Percentiles rank a stretch among this genome's conserved stretches.
Conservation (phyloP, 2,797 vertebrate species). For the Betta splendens region DNA sequence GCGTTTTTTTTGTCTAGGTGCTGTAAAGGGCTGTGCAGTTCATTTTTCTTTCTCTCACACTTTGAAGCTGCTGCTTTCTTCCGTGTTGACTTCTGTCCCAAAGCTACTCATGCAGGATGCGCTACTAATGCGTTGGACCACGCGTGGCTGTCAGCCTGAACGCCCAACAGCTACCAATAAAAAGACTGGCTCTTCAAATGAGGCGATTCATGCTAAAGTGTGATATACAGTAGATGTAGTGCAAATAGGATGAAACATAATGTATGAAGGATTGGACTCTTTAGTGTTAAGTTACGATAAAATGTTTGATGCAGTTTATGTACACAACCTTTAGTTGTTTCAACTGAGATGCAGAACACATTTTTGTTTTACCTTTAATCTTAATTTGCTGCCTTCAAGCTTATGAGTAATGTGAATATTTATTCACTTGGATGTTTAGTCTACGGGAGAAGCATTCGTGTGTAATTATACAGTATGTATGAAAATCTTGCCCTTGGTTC, state of each 20-base stretch:
- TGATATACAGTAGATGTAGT: slow-evolving; percentile 23
- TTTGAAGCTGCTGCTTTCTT: not conserved
- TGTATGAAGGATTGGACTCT: not conserved
- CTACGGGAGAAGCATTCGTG: not conserved
- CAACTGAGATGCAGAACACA: no score
- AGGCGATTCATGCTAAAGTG: slow-evolving; percentile 9
- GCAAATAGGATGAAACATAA: not conserved
- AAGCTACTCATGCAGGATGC: slow-evolving; percentile 28
- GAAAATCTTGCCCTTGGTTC: slow-evolving; percentile 1
- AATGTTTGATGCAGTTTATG: slow-evolving; percentile 11
- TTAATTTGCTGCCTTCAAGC: no score
- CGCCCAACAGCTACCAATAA: slow-evolving; percentile 9
- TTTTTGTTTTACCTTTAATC: no score
- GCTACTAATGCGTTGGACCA: slow-evolving; percentile 19
- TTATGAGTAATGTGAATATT: not conserved
- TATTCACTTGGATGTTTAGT: not conserved
- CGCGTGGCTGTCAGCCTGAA: slow-evolving; percentile 21
- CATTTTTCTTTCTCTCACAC: slow-evolving; percentile 5
- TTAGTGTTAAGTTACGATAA: slow-evolving; percentile 3
- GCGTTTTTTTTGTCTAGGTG: not conserved
- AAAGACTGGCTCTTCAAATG: slow-evolving; percentile 11
- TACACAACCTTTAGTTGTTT: not conserved
- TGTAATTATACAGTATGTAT: not conserved
- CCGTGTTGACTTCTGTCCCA: slow-evolving; percentile 2
- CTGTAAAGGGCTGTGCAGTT: not conserved